Base-by-base conservation (phyloP, 2,113 vertebrate species). In the Loxodonta africana region DNA sequence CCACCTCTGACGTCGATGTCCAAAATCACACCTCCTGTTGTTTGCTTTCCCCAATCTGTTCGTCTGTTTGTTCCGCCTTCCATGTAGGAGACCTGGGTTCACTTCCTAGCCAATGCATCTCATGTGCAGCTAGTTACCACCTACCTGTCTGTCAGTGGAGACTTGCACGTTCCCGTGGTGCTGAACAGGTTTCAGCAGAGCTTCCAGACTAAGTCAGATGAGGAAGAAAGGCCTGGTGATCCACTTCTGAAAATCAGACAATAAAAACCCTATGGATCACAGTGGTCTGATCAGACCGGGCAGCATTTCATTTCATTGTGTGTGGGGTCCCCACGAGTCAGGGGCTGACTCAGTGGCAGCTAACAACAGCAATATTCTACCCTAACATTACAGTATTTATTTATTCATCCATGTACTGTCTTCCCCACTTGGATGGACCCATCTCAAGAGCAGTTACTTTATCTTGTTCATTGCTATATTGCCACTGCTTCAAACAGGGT, bases 361-460 rank as follows among this genome's bases (percentile, higher is more conserved):
- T 73, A 37, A 9, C n/a, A 73, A 37, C 60, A 62, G 20, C 60
- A 5, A 62, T 57, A 23, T 62, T 3, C 53, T 12, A 65, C 63
- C 63, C 63, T 65, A 26, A 65, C 3, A 5, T 71, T 12, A 0
- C 2, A 30, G 62, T 73, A 44, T 67, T 69, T 94, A n/a, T 77
- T 37, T 83, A 17, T 53, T 69, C 51, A 15, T 33, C 62, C 74
- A n/a, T 71, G 76, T 41, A 46, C 41, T 21, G 0, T 48, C 30
- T 69, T 37, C 74, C 7, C 5, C 14, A 63, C 25, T 20, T 21
- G 53, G 33, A 28, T 18, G 30, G 37, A 7, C 4, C 5, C 5
- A 0, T 60, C 51, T 44, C 0, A 8, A 20, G 15, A 28, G 48
- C 23, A 25, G 41, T 6, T 15, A 20, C 28, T 28, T 33, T 1